phyloP scores from a whole-genome alignment of 1,140 invertebrate species.

The Drosophila novamexicana region DNA sequence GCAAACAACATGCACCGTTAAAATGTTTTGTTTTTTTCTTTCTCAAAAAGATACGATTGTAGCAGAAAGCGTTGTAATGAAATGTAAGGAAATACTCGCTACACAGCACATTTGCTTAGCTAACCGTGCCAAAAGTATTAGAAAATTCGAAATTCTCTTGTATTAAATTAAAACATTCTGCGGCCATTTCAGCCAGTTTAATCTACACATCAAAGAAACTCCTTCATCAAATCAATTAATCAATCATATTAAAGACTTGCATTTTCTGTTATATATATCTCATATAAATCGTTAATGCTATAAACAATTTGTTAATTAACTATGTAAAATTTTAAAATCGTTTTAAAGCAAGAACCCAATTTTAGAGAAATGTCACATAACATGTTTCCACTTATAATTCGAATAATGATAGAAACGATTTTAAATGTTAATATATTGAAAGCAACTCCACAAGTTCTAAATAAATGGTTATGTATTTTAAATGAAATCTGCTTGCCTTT shows the following conservation, averaged over 20 bases:
- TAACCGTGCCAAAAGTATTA: neutral
- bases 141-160: neutral
- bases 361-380: constrained; percentile 8
- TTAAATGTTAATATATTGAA: constrained; percentile 29
- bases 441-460: constrained; percentile 28
- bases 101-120: neutral
- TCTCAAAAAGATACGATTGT: neutral
- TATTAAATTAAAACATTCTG: neutral
- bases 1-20: neutral
- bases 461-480: constrained; percentile 33
- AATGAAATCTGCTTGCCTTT: neutral
- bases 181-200: neutral
- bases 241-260: neutral
- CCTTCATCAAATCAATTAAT: neutral
- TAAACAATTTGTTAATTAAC: constrained; percentile 2
- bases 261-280: constrained; percentile 2
- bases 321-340: constrained; percentile 7
- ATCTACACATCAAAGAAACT: constrained; percentile 6
- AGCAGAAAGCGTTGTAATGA: too few species aligned
- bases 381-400: constrained; percentile 1
- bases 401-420: constrained; percentile 11
- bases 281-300: constrained; percentile 13
- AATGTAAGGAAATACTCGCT: neutral
- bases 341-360: neutral
- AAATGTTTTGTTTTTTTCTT: neutral